Evolutionary conservation across 2,797 vertebrate species (phyloP), one percentile per base, ranked within the genome.

Genomic region (Pteropus rufus): DNA sequence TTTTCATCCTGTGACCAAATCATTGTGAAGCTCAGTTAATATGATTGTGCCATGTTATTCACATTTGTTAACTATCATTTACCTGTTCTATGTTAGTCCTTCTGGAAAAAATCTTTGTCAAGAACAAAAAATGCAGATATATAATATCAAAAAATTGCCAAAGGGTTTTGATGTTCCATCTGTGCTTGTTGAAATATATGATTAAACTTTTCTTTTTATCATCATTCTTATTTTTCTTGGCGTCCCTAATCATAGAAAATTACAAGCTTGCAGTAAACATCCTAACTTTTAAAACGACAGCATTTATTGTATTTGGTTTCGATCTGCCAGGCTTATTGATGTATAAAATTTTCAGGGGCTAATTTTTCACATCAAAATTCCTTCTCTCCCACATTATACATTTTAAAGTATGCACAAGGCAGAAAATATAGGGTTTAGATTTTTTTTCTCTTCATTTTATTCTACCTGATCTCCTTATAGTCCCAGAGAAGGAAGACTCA

Each of bases 401-500:
- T 98, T 98, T 98, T 97, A 98, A 98, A 98, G 97, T 98, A 96
- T 97, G 96, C 97, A 97, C 94, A 91, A 97, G 96, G 94, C 98
- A 98, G 95, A 98, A 98, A 98, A 98, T 98, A 62, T 0, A 90
- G 69, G n/a, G 70, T 44, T 95, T 89, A 58, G 16, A 5, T 75
- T 76, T 93, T 76, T 76, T 98, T 93, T 87, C 23, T 87, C 97
- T 97, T 97, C 97, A 92, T 97, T 98, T 98, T 96, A 95, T 97
- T 98, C 97, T 98, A 98, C 98, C 98, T 97, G 96, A 98, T 98
- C 97, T 98, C 93, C 97, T 93, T 98, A 97, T 98, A 98, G 96
- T 98, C 97, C 91, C 97, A 97, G 97, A 98, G 98, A 98, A 98
- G 98, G 98, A 99, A 99, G 98, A 98, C 98, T 98, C 98, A 98